Conservation (phyloP, 2,888 invertebrate genomes). For the Platycheirus rosarum region DNA sequence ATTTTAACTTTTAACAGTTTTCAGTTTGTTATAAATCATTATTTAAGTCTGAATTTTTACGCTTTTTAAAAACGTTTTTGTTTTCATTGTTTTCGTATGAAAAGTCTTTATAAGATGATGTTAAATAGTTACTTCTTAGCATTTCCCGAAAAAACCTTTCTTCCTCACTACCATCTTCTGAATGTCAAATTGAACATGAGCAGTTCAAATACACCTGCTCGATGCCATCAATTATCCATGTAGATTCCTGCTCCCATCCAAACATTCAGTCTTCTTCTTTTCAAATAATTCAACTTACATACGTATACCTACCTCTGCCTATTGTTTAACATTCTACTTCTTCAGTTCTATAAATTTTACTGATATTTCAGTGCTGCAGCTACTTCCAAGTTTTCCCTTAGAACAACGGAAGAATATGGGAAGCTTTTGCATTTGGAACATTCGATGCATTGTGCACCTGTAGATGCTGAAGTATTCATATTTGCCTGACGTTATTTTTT, state of each 20-base stretch:
- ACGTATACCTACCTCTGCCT: slow-evolving; percentile 11
- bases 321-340: not conserved
- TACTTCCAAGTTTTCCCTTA: not conserved
- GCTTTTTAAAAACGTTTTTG: no score
- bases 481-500: slow-evolving; percentile 29
- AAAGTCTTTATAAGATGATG: no score
- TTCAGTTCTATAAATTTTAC: not conserved
- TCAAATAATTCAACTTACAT: slow-evolving; percentile 28
- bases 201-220: slow-evolving; percentile 67
- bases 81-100: no score
- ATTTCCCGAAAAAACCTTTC: not conserved
- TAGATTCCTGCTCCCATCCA: slow-evolving; percentile 34
- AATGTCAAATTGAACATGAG: slow-evolving; percentile 66
- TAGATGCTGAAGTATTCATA: slow-evolving; percentile 55
- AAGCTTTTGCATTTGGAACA: no score
- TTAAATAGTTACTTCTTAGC: not conserved
- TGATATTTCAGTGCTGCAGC: not conserved
- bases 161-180: not conserved
- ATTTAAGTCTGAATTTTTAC: no score
- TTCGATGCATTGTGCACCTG: slow-evolving; percentile 41
- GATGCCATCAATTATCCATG: slow-evolving; percentile 64
- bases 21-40: no score
- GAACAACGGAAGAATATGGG: not conserved
- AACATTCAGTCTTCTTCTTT: not conserved
- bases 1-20: no score